These are phyloP conservation scores for Pycnonotus jocosus DNA, from an alignment of 2,113 vertebrate species.

Conservation along the genomic window DNA sequence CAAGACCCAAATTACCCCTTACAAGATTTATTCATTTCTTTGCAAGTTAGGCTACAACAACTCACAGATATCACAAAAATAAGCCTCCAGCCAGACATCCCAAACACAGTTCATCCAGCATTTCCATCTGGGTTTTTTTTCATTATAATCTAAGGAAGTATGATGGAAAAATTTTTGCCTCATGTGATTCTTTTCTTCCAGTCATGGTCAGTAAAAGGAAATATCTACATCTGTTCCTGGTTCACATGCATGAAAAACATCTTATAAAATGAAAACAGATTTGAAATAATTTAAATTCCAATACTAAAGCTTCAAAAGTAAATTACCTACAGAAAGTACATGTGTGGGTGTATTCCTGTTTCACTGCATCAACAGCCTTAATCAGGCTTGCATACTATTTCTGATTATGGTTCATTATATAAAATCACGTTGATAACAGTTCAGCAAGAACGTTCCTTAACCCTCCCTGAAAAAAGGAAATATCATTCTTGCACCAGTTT, in stretches of 20 bases:
- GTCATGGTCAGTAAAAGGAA: slow-evolving; percentile 33
- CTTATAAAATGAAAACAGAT: slow-evolving; percentile 41
- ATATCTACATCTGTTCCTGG: slow-evolving; percentile 4
- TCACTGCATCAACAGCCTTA: slow-evolving; percentile 8
- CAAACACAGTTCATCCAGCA: background rate
- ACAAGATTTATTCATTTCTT: background rate
- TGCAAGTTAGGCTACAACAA: background rate
- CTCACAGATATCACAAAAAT: background rate
- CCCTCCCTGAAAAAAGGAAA: background rate
- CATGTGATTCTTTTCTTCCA: background rate
- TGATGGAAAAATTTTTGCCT: background rate
- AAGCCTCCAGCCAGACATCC: background rate
- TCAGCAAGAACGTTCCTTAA: background rate
- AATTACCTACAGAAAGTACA: slow-evolving; percentile 60
- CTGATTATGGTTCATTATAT: slow-evolving; percentile 42
- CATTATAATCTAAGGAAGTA: background rate
- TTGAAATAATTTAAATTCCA: slow-evolving; percentile 39
- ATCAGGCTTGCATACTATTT: slow-evolving; percentile 37
- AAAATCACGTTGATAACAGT: slow-evolving; percentile 8
- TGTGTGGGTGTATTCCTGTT: slow-evolving; percentile 12
- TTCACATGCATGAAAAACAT: slow-evolving; percentile 20
- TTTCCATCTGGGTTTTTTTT: background rate
- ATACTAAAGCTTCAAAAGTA: slow-evolving; percentile 44
- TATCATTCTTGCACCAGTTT: background rate
- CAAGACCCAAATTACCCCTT: background rate